Evolutionary conservation across 1,140 invertebrate genomes (phyloP).

Genomic region (Tigriopus japonicus): DNA sequence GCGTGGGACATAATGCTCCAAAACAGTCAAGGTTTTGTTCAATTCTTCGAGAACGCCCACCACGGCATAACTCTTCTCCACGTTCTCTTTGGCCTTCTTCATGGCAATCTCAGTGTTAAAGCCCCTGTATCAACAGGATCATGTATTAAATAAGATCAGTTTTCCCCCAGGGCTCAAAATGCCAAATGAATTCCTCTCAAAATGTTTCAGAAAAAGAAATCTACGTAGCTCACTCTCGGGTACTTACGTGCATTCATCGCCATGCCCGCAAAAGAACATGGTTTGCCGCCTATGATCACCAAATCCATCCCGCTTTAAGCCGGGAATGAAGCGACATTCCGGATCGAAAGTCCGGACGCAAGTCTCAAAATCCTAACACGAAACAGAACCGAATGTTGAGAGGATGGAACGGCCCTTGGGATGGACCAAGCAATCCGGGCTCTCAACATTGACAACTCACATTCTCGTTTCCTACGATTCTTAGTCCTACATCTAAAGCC

Average conservation of each 20-base stretch:
- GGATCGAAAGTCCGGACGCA: constrained; percentile 19
- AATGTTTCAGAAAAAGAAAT: too few relatives aligned
- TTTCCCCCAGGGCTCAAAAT: too few relatives aligned
- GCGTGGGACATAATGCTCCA: constrained; percentile 60
- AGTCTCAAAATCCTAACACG: constrained; percentile 20
- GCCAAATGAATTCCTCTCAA: too few relatives aligned
- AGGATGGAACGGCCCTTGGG: neutral
- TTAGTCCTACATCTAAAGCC: too few relatives aligned
- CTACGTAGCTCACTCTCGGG: neutral
- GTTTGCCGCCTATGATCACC: constrained; percentile 14
- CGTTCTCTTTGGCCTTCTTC: constrained; percentile 57
- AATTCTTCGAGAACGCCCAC: constrained; percentile 70
- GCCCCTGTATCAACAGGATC: constrained; percentile 34
- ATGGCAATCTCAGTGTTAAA: constrained; percentile 65
- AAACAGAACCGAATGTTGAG: neutral
- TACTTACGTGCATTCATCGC: constrained; percentile 15
- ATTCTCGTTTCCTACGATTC: too few relatives aligned
- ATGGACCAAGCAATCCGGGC: neutral
- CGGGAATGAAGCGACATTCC: constrained; percentile 20
- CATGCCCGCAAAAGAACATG: constrained; percentile 15
- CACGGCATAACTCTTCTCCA: constrained; percentile 64
- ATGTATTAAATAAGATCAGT: neutral
- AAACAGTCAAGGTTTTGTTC: constrained; percentile 57
- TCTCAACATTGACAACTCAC: neutral
- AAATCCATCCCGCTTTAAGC: constrained; percentile 14